These are phyloP conservation scores for Cisticola juncidis DNA, from an alignment of 2,113 vertebrate genomes.

Conservation along the genomic window DNA sequence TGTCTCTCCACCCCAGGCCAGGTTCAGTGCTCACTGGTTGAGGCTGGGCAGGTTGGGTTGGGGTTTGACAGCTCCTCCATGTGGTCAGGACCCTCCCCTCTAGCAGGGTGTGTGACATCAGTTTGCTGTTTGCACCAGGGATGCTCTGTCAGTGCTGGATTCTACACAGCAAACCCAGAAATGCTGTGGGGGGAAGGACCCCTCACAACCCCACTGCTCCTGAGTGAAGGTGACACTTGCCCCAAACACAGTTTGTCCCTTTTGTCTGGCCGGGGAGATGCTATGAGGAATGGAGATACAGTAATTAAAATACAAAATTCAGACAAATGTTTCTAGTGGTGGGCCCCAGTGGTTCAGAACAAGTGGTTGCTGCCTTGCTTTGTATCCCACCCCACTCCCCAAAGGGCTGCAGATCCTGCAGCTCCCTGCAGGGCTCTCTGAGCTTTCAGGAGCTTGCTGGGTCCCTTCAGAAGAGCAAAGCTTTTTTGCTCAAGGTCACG, in stretches of 20 bases:
- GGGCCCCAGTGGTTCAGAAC: not conserved
- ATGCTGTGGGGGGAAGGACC: not conserved
- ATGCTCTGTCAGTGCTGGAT: not conserved
- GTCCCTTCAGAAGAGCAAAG: not conserved
- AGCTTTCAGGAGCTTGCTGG: not conserved
- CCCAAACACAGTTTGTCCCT: not conserved
- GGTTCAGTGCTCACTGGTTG: not conserved
- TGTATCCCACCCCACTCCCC: not conserved
- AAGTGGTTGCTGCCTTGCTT: not conserved
- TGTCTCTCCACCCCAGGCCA: not conserved
- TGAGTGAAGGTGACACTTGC: not conserved
- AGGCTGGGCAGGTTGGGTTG: not conserved
- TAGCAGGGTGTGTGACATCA: not conserved
- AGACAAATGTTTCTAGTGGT: not conserved
- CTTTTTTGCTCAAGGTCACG: constrained; percentile 15
- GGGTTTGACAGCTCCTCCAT: not conserved
- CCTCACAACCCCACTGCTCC: not conserved
- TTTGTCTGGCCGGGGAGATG: not conserved
- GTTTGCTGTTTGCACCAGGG: not conserved
- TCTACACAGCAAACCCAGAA: not conserved
- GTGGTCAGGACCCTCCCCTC: not conserved
- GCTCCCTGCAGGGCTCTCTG: not conserved
- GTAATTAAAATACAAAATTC: not conserved
- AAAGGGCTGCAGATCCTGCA: not conserved
- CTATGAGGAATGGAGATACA: not conserved